A percentile compares a stretch with the other conserved stretches of the same genome.
Conservation (phyloP, 2,113 vertebrate genomes). For the Oryzias woworae region DNA sequence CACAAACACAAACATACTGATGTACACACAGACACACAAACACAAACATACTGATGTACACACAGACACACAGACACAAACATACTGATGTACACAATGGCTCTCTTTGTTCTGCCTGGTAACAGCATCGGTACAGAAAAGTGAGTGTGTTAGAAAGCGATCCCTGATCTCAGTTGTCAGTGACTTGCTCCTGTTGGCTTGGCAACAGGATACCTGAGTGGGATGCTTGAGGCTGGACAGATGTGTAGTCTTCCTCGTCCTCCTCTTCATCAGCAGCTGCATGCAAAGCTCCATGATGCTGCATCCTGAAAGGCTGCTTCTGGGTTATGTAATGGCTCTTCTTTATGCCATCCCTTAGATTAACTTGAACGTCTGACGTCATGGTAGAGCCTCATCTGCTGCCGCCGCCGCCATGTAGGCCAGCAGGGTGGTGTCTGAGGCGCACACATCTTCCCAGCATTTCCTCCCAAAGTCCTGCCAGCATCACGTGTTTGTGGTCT, state of each 20-base stretch:
- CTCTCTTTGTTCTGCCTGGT: not conserved
- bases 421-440: too few relatives aligned
- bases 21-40: too few relatives aligned
- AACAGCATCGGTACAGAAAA: not conserved
- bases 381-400: too few relatives aligned
- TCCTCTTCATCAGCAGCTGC: conserved; percentile 15
- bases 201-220: conserved; percentile 61
- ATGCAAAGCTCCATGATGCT: not conserved
- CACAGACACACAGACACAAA: conserved; percentile 7
- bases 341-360: conserved; percentile 20
- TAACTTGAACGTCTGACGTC: too few relatives aligned
- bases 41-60: too few relatives aligned
- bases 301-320: not conserved
- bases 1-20: not conserved
- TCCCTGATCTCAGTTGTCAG: conserved; percentile 63
- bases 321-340: conserved; percentile 24
- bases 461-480: too few relatives aligned
- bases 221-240: conserved; percentile 21
- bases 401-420: too few relatives aligned
- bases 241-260: not conserved
- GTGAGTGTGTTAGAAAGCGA: not conserved
- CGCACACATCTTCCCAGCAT: too few relatives aligned
- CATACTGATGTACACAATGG: conserved; percentile 30
- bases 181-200: conserved; percentile 70
- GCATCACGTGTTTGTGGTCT: too few relatives aligned